Base-by-base conservation (phyloP, 2,797 vertebrate genomes). In the Dendrocincla fuliginosa region DNA sequence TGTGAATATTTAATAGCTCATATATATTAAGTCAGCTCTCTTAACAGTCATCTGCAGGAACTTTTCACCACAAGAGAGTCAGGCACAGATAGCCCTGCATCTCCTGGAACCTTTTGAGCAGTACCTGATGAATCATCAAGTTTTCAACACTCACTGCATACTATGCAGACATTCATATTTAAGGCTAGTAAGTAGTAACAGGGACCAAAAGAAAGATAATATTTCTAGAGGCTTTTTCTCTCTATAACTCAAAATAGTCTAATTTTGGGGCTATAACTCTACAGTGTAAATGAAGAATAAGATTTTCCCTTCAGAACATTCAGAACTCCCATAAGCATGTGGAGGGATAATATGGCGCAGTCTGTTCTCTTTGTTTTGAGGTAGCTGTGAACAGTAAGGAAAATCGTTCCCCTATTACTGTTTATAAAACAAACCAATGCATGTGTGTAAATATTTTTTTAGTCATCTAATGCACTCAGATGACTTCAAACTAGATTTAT, bases 401-500 rank as follows among this genome's bases (percentile, higher is more conserved):
- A 80, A 94, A 85, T 52, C 12, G 9, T 71, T 92, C 47, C 50
- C 23, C 20, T 68, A 70, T 30, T 84, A 33, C 32, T 86, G 39
- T 65, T 87, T 93, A 61, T 50, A 90, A 89, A 19, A 1, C 53
- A 80, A 84, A 89, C 7, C 16, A 78, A 25, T 75, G 23, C 0
- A 0, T n/a, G 44, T 35, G 25, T 44, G 32, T 91, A 75, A 65
- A 55, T 89, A 68, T 39, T 53, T 84, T 90, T 94, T 80, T 78
- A 91, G 83, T 89, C 37, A 55, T 68, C 60, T 89, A 59, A 75
- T 87, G 67, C 42, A 68, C 71, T 94, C 49, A 44, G 20, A 80
- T 89, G 30, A 61, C 46, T 92, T 70, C 60, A 74, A 87, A 90
- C 44, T 81, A 85, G 89, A 87, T 96, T 90, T 89, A 88, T 89